Conservation (phyloP, 2,888 invertebrate genomes). For the Dromius quadrimaculatus region DNA sequence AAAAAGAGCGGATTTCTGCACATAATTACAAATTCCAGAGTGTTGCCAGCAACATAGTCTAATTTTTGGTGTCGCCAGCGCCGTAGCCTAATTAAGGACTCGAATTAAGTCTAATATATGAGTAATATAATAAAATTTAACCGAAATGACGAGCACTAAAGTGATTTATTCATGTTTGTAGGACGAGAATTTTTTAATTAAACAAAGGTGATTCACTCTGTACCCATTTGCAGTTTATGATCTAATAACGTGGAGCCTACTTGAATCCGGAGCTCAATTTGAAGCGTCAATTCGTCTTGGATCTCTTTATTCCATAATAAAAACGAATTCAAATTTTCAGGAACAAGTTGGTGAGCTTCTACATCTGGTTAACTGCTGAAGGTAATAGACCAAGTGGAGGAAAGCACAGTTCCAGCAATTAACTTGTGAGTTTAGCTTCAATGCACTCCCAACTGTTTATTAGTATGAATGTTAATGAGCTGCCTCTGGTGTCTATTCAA, state of each 20-base stretch:
- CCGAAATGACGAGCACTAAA: constrained; percentile 38
- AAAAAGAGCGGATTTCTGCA: constrained; percentile 31
- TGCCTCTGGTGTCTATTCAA: constrained; percentile 1
- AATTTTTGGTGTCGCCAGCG: constrained; percentile 31
- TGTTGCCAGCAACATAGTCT: constrained; percentile 39
- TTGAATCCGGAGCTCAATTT: constrained; percentile 23
- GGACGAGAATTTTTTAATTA: constrained; percentile 61
- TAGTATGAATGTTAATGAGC: constrained; percentile 17
- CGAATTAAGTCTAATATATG: constrained; percentile 48
- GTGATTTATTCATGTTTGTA: constrained; percentile 46
- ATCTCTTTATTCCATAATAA: constrained; percentile 43
- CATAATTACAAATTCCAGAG: constrained; percentile 45
- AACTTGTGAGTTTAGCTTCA: constrained; percentile 21
- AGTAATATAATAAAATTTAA: constrained; percentile 41
- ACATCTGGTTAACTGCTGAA: neutral
- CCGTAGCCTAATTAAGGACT: constrained; percentile 42
- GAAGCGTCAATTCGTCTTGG: constrained; percentile 28
- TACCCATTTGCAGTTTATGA: constrained; percentile 34
- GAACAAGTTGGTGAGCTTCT: constrained; percentile 20
- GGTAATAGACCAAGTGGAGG: neutral
- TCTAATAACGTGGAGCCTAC: constrained; percentile 38
- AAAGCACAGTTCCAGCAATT: constrained; percentile 8
- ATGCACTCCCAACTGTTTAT: neutral
- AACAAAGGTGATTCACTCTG: constrained; percentile 59
- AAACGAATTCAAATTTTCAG: constrained; percentile 24